Evolutionary conservation across 1,140 invertebrate genomes (phyloP), one percentile per base, ranked within the genome.

Genomic region (Hyles euphorbiae): DNA sequence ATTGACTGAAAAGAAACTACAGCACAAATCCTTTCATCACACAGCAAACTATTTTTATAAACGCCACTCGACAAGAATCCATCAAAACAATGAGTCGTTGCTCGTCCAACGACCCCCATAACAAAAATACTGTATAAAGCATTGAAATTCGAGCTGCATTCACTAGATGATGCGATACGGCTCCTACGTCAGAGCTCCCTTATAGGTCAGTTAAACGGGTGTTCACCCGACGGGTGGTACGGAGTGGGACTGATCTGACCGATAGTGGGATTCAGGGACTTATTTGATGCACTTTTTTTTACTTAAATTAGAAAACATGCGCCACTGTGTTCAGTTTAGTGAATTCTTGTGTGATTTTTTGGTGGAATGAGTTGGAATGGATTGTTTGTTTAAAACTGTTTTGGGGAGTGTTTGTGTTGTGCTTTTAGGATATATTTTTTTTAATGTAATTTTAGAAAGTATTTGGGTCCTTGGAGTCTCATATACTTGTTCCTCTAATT

Each of bases 211-310:
- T 75, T 70, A 77, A 68, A 62, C 62, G 73, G 60, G 12, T 74
- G 60, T 78, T 78, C 69, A 78, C 66, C 76, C 53, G 57, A 61
- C 59, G 53, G 58, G 60, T 69, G 67, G 69, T 65, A 74, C 66
- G 46, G 45, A 67, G 58, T 69, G 63, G 72, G 58, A 74, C 70
- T 70, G 76, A 78, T 78, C 56, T 74, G 67, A 78, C 73, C 67
- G 72, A 74, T 76, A 76, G 63, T 52, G 43, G 48, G 48, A 56
- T 60, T 58, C 59, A 54, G 53, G 40, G 56, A 59, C 52, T 53
- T 43, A 11, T 32, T 53, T 43, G 60, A 50, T 56, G 50, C 53
- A 53, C 9, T 57, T 66, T 69, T 63, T 58, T 53, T 50, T 40
- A 59, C 10, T 56, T 44, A 46, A 58, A 47, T 66, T 60, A 60